These are phyloP conservation scores for Zeuzera pyrina DNA, from an alignment of 2,888 invertebrate genomes.

Conservation along the genomic window DNA sequence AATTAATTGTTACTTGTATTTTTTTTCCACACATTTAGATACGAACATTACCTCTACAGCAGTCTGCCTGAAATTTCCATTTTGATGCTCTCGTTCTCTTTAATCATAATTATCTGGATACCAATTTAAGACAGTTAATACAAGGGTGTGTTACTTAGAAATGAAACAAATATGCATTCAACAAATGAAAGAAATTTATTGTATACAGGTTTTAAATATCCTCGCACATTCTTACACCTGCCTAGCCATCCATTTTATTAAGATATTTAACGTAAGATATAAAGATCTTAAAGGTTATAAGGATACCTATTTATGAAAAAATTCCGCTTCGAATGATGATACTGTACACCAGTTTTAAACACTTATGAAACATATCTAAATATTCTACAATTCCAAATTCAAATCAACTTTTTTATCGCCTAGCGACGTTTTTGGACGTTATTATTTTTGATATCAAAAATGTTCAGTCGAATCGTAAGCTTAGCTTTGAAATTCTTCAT, in stretches of 20 bases:
- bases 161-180: slow-evolving; percentile 59
- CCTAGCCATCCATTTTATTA: slow-evolving; percentile 63
- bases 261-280: slow-evolving; percentile 66
- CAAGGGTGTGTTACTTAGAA: too few species aligned
- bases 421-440: slow-evolving; percentile 64
- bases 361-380: slow-evolving; percentile 31
- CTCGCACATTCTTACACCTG: slow-evolving; percentile 65
- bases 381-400: slow-evolving; percentile 62
- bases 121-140: too few species aligned
- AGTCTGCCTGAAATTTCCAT: too few species aligned
- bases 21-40: too few species aligned
- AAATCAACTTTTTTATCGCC: slow-evolving; percentile 59
- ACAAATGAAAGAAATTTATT: slow-evolving; percentile 74
- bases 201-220: slow-evolving; percentile 74
- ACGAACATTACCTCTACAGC: too few species aligned
- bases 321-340: slow-evolving; percentile 49
- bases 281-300: slow-evolving; percentile 62
- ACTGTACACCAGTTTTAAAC: slow-evolving; percentile 46
- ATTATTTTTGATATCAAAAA: slow-evolving; percentile 39
- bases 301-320: slow-evolving; percentile 51
- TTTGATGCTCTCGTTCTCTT: too few species aligned
- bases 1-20: too few species aligned
- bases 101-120: too few species aligned
- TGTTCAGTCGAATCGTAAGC: slow-evolving; percentile 61
- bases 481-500: slow-evolving; percentile 39